A percentile compares a stretch with the other conserved stretches of the same genome.
Conservation (phyloP, 1,140 invertebrate genomes). For the Drosophila grimshawi region DNA sequence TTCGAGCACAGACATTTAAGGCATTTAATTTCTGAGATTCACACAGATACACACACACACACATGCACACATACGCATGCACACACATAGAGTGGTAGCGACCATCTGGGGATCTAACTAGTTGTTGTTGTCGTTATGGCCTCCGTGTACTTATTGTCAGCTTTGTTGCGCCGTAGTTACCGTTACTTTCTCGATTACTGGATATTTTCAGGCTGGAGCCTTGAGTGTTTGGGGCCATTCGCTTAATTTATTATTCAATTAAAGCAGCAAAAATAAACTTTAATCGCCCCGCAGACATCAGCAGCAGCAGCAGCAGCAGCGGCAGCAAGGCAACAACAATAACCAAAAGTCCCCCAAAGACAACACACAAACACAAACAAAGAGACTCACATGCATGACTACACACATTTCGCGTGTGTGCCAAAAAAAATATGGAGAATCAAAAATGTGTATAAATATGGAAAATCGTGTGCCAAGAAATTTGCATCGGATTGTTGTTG, state of each 20-base stretch:
- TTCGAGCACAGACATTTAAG: conserved; percentile 9
- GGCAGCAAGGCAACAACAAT: conserved; percentile 44
- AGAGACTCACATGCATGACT: neutral
- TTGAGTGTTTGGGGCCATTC: conserved; percentile 54
- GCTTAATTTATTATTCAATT: conserved; percentile 81
- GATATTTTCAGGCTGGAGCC: conserved; percentile 37
- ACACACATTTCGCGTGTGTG: conserved; percentile 32
- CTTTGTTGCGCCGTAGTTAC: conserved; percentile 21
- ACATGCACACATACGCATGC: neutral
- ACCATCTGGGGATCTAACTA: conserved; percentile 23
- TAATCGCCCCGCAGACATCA: conserved; percentile 74
- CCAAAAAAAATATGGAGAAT: conserved; percentile 42
- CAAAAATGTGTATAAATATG: conserved; percentile 65
- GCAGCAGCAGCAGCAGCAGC: conserved; percentile 25
- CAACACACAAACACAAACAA: conserved; percentile 24
- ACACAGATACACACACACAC: conserved; percentile 7
- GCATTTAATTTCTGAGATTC: neutral
- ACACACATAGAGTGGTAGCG: neutral
- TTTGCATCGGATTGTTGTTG: conserved; percentile 38
- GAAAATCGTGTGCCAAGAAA: conserved; percentile 79
- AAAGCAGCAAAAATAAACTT: conserved; percentile 78
- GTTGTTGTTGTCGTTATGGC: conserved; percentile 24
- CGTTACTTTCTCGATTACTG: conserved; percentile 44
- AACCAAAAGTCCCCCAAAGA: conserved; percentile 41
- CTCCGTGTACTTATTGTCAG: conserved; percentile 23